Evolutionary conservation across 2,888 invertebrate species (phyloP).

Genomic region (Scotopteryx bipunctaria): DNA sequence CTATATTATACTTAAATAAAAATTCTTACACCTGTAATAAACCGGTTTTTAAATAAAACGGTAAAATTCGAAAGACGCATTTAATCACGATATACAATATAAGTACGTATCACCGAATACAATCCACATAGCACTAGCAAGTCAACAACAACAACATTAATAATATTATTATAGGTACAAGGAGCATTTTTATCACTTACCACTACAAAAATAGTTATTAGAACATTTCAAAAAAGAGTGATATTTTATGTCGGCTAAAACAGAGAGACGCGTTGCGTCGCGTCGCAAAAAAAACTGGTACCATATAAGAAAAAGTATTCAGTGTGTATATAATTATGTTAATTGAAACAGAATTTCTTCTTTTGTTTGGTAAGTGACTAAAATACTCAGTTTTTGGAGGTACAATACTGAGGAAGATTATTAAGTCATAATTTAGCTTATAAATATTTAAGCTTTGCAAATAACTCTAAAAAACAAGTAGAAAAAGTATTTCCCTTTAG

Average conservation of each 20-base stretch:
- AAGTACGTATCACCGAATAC: slow-evolving; percentile 58
- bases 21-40: background rate
- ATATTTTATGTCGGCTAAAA: no score
- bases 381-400: slow-evolving; percentile 6
- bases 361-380: slow-evolving; percentile 1
- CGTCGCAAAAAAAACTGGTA: no score
- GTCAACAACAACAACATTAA: slow-evolving; percentile 46
- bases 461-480: background rate
- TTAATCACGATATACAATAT: slow-evolving; percentile 66
- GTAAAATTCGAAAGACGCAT: slow-evolving; percentile 51
- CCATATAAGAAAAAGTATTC: no score
- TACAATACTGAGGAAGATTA: slow-evolving; percentile 35
- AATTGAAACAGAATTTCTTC: no score
- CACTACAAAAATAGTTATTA: background rate
- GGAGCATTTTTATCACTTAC: slow-evolving; percentile 3
- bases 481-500: background rate
- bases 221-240: no score
- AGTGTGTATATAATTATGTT: no score
- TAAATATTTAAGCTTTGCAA: background rate
- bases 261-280: no score
- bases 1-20: no score
- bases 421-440: slow-evolving; percentile 14
- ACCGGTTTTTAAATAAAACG: slow-evolving; percentile 1
- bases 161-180: background rate
- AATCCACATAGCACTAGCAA: slow-evolving; percentile 50